Percentiles rank a stretch among this genome's conserved stretches.
Conservation (phyloP, 2,797 vertebrate species). For the Ispidina picta region DNA sequence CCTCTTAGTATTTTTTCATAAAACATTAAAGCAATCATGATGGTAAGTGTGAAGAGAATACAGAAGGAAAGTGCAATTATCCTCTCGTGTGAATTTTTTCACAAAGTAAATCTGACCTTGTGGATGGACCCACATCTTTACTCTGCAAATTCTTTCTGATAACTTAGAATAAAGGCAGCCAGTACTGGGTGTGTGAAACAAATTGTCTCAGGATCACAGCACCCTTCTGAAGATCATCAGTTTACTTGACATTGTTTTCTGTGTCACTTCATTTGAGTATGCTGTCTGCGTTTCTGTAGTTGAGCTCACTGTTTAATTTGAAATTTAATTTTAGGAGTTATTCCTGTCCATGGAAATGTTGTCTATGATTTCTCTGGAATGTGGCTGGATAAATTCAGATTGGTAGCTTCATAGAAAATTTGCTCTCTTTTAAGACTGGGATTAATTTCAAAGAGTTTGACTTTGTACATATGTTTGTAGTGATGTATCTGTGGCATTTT, state of each 20-base stretch:
- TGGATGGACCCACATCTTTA: neutral
- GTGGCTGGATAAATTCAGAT: neutral
- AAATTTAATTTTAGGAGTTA: neutral
- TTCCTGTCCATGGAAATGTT: neutral
- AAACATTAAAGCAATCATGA: neutral
- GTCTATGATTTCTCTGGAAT: neutral
- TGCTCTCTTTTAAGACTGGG: neutral
- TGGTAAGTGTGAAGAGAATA: neutral
- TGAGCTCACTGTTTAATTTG: neutral
- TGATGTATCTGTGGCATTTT: neutral
- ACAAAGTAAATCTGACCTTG: slow-evolving; percentile 8
- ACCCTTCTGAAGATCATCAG: neutral
- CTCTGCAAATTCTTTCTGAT: neutral
- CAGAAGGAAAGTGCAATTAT: neutral
- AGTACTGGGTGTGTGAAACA: neutral
- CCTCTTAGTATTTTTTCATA: neutral
- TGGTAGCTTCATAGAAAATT: neutral
- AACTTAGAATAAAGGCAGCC: neutral
- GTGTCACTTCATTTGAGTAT: neutral
- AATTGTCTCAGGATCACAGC: neutral
- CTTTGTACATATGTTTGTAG: neutral
- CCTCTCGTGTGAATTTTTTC: neutral
- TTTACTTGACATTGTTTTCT: neutral
- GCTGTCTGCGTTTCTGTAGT: neutral
- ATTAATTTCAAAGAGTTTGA: neutral